Percentiles rank a stretch among this genome's conserved stretches.
These are phyloP conservation scores for Helicoverpa assulta DNA, from an alignment of 2,888 invertebrate species.

Conservation along the genomic window DNA sequence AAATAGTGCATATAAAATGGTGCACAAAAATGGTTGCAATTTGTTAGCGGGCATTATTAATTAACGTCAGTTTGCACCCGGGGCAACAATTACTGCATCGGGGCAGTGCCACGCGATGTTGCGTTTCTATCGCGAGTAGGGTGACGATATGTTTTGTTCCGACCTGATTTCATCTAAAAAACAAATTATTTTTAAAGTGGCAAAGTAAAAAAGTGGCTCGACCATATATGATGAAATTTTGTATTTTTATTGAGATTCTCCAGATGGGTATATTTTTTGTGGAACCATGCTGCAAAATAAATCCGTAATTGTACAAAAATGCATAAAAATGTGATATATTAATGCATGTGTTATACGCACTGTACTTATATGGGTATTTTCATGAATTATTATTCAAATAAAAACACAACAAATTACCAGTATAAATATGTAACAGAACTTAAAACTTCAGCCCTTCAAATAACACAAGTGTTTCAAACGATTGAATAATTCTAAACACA, in stretches of 20 bases:
- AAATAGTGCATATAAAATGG: conserved; percentile 15
- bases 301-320: too few species aligned
- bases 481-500: conserved; percentile 39
- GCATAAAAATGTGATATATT: too few species aligned
- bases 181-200: too few species aligned
- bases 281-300: too few species aligned
- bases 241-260: too few species aligned
- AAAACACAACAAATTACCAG: neutral
- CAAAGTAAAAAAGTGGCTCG: too few species aligned
- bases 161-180: too few species aligned
- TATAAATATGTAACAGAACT: neutral
- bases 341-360: too few species aligned
- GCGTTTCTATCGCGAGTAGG: conserved; percentile 71
- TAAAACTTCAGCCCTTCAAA: conserved; percentile 22
- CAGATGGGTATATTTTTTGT: too few species aligned
- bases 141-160: conserved; percentile 42
- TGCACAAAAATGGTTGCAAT: conserved; percentile 49
- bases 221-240: too few species aligned
- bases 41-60: conserved; percentile 57
- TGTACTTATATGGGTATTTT: too few species aligned
- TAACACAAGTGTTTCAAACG: conserved; percentile 33
- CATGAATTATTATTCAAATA: neutral
- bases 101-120: conserved; percentile 81
- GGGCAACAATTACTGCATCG: conserved; percentile 76
- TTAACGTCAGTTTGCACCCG: conserved; percentile 63